These are phyloP conservation scores for Stomorhina lunata DNA, from an alignment of 2,888 invertebrate species.

Conservation along the genomic window DNA sequence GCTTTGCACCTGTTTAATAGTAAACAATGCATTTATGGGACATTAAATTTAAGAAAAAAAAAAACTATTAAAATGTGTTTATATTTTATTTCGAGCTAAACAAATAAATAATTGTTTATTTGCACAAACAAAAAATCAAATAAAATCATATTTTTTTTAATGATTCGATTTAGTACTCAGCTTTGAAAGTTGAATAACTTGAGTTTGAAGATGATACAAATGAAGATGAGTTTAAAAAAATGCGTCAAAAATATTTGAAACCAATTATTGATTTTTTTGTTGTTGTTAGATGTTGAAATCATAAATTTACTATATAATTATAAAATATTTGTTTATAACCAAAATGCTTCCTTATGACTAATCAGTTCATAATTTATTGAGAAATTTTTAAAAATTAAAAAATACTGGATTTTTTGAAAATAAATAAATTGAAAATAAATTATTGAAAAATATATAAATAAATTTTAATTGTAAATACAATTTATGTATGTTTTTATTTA, in stretches of 20 bases:
- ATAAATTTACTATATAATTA: neutral
- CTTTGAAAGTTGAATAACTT: constrained; percentile 27
- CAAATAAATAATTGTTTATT: neutral
- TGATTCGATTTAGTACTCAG: no score
- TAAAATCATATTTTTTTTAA: no score
- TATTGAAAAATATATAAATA: no score
- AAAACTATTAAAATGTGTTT: neutral
- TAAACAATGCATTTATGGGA: no score
- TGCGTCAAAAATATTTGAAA: neutral
- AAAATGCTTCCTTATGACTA: neutral
- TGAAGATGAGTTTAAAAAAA: neutral
- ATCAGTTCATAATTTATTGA: neutral
- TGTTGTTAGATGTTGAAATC: no score
- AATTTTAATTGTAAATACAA: no score
- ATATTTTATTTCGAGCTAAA: neutral
- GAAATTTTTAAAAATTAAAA: no score
- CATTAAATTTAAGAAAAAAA: neutral
- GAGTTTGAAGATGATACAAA: neutral
- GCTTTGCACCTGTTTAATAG: no score
- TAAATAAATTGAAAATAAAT: no score
- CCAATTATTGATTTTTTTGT: neutral
- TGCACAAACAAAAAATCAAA: neutral
- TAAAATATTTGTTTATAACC: neutral
- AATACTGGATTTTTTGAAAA: no score
- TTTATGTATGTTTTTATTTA: no score